A percentile compares a stretch with the other conserved stretches of the same genome.
Evolutionary conservation across 2,888 invertebrate species (phyloP).

Genomic region (Ectropis crepuscularia): DNA sequence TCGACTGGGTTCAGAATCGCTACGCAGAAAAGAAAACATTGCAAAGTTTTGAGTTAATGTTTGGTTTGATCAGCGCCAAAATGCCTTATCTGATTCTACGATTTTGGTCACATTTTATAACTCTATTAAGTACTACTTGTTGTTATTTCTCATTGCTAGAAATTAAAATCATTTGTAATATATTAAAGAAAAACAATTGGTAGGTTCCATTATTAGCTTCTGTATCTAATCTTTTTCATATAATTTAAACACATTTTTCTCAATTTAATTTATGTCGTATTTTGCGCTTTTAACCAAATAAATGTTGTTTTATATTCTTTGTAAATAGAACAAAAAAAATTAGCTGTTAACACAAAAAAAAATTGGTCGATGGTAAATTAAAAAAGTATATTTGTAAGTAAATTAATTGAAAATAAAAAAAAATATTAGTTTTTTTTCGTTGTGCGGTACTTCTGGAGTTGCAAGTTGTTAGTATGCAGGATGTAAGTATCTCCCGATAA

Average conservation of each 20-base stretch:
- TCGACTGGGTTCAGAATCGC: too few relatives aligned
- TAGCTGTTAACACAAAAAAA: constrained; percentile 80
- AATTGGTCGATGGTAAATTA: constrained; percentile 72
- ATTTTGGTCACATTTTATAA: too few relatives aligned
- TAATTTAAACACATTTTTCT: constrained; percentile 15
- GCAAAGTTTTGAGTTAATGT: too few relatives aligned
- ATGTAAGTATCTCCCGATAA: too few relatives aligned
- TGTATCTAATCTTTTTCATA: not conserved
- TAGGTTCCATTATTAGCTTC: not conserved
- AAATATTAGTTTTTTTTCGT: constrained; percentile 48
- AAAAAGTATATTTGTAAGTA: constrained; percentile 45
- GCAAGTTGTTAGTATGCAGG: constrained; percentile 19
- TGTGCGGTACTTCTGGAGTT: constrained; percentile 39
- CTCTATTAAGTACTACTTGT: not conserved
- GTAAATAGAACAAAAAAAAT: constrained; percentile 73
- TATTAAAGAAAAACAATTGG: not conserved
- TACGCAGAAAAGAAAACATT: too few relatives aligned
- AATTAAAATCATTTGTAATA: not conserved
- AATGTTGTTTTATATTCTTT: constrained; percentile 61
- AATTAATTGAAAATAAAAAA: constrained; percentile 53
- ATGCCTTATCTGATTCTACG: too few relatives aligned
- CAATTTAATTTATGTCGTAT: constrained; percentile 43
- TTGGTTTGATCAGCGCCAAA: too few relatives aligned
- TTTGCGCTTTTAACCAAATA: constrained; percentile 79
- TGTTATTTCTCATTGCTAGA: not conserved